Percentiles rank a stretch among this genome's conserved stretches.
phyloP scores from a whole-genome alignment of 2,113 vertebrate species.

The Hippocampus abdominalis region DNA sequence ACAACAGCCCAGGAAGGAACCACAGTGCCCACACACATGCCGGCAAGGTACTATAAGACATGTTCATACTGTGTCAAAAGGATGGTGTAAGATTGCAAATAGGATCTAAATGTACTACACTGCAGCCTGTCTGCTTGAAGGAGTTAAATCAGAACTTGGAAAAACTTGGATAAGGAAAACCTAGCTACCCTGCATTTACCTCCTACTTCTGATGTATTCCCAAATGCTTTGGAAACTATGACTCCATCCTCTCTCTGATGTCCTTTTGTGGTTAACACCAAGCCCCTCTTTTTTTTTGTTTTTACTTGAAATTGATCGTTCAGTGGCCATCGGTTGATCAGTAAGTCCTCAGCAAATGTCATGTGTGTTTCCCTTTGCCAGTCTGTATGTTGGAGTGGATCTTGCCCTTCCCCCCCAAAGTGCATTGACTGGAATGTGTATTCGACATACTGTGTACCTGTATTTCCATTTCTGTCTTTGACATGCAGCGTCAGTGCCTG shows the following conservation, averaged over 20 bases:
- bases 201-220: background rate
- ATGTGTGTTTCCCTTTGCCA: conserved; percentile 35
- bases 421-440: conserved; percentile 63
- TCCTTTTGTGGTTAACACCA: conserved; percentile 53
- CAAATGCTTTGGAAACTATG: conserved; percentile 24
- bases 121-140: background rate
- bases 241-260: conserved; percentile 20
- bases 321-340: conserved; percentile 73
- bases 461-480: conserved; percentile 53
- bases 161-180: background rate
- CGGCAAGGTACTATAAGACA: conserved; percentile 65
- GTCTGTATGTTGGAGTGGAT: conserved; percentile 40
- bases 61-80: background rate
- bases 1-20: conserved; percentile 84
- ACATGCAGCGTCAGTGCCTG: conserved; percentile 60
- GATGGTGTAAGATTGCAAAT: background rate
- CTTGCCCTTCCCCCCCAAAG: conserved; percentile 41
- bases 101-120: background rate
- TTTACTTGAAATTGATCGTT: conserved; percentile 66
- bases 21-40: conserved; percentile 68
- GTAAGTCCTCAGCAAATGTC: conserved; percentile 66
- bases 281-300: conserved; percentile 50
- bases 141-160: background rate
- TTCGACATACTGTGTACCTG: conserved; percentile 38
- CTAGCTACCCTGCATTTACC: background rate